These are phyloP conservation scores for Prionailurus bengalensis DNA, from an alignment of 2,113 vertebrate species.

Conservation along the genomic window DNA sequence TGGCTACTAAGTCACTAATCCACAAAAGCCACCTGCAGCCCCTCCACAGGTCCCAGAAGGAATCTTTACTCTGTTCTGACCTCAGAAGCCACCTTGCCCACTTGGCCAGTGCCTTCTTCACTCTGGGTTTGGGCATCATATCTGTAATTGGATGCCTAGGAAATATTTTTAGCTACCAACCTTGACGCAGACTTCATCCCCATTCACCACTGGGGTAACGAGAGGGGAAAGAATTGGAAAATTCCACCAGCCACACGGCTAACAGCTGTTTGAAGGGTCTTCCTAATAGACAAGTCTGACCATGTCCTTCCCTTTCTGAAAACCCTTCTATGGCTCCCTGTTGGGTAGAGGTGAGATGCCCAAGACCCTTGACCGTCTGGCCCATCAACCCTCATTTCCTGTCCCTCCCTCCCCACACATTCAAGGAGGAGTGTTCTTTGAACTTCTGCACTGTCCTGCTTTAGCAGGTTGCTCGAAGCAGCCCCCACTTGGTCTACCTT, in stretches of 20 bases:
- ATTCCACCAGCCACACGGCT: not conserved
- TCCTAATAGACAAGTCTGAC: not conserved
- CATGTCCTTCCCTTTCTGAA: not conserved
- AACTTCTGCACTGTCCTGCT: not conserved
- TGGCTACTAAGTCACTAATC: not conserved
- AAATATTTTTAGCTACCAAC: conserved; percentile 68
- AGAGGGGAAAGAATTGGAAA: not conserved
- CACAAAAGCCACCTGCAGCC: not conserved
- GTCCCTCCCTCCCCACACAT: no score
- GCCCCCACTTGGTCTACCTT: not conserved
- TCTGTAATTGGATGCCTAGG: conserved; percentile 14
- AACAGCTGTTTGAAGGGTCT: not conserved
- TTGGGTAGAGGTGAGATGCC: not conserved
- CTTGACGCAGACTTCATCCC: not conserved
- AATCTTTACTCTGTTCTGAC: not conserved
- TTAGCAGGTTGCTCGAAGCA: no score
- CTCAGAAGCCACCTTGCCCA: not conserved
- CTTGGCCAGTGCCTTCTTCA: not conserved
- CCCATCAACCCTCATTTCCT: not conserved
- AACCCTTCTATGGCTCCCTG: not conserved
- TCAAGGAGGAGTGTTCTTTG: not conserved
- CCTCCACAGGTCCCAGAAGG: not conserved
- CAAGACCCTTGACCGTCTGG: not conserved
- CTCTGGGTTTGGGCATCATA: conserved; percentile 14
- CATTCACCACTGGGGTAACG: not conserved